These are phyloP conservation scores for Spilosoma lubricipeda DNA, from an alignment of 2,888 invertebrate genomes.

Conservation along the genomic window DNA sequence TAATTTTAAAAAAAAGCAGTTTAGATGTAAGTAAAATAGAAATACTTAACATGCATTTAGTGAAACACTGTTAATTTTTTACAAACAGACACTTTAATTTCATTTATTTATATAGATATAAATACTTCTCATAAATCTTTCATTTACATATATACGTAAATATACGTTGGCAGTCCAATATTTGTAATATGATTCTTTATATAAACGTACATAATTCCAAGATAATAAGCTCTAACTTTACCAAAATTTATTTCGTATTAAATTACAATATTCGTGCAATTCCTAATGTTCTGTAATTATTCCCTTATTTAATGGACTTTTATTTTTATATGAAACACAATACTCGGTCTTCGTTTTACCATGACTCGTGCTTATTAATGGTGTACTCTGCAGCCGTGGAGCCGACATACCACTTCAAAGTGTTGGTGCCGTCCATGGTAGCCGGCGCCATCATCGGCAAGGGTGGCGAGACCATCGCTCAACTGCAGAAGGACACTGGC, in stretches of 20 bases:
- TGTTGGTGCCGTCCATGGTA: constrained; percentile 98
- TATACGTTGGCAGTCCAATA: neutral
- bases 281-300: constrained; percentile 25
- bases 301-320: constrained; percentile 11
- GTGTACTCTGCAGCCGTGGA: constrained; percentile 89
- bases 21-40: no score
- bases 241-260: constrained; percentile 14
- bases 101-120: no score
- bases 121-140: neutral
- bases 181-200: neutral
- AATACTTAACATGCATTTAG: no score
- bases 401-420: constrained; percentile 98
- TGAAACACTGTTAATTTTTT: no score
- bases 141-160: neutral
- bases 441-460: constrained; percentile 99
- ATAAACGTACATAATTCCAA: neutral
- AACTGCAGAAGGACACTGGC: constrained; percentile 98
- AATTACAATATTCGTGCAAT: constrained; percentile 17
- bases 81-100: no score
- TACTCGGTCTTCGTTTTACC: constrained; percentile 42
- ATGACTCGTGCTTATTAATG: constrained; percentile 40
- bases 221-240: constrained; percentile 24
- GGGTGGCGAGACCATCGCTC: constrained; percentile 99
- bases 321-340: constrained; percentile 47
- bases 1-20: no score